Percentiles rank a stretch among this genome's conserved stretches.
Conservation (phyloP, 2,797 vertebrate species). For the Pseudochirops cupreus region DNA sequence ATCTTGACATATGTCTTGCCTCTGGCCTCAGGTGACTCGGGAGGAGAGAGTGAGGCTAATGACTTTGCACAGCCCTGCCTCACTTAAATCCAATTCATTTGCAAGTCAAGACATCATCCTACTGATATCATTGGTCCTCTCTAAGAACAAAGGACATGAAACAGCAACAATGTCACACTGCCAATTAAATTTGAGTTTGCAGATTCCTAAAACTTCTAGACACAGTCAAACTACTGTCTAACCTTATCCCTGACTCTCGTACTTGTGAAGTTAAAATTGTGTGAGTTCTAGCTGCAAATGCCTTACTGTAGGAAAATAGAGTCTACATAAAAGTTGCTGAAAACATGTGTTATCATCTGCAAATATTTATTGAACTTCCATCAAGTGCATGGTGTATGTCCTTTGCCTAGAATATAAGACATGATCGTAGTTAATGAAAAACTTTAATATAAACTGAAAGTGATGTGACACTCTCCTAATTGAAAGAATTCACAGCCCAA, state of each 20-base stretch:
- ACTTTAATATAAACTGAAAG: constrained; percentile 46
- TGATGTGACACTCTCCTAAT: not conserved
- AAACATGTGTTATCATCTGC: constrained; percentile 13
- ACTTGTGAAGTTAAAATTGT: not conserved
- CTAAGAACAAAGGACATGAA: too few species aligned
- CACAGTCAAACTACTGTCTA: not conserved
- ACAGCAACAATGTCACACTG: not conserved
- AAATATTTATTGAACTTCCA: constrained; percentile 29
- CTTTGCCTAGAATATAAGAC: constrained; percentile 27
- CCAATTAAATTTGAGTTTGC: not conserved
- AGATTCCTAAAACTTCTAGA: not conserved
- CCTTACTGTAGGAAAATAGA: constrained; percentile 15
- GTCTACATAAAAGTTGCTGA: constrained; percentile 34
- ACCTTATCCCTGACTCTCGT: not conserved
- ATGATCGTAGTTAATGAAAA: constrained; percentile 40
- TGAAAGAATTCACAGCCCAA: not conserved
- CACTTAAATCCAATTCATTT: too few species aligned
- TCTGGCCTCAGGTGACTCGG: too few species aligned
- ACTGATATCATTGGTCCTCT: too few species aligned
- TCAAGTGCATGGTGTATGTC: not conserved
- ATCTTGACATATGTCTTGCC: too few species aligned
- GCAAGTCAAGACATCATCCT: too few species aligned
- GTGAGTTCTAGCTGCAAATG: constrained; percentile 41
- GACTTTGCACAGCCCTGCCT: too few species aligned
- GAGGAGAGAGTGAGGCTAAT: too few species aligned